A percentile compares a stretch with the other conserved stretches of the same genome.
These are phyloP conservation scores for Noctilio leporinus DNA, from an alignment of 2,113 vertebrate species.

Conservation along the genomic window DNA sequence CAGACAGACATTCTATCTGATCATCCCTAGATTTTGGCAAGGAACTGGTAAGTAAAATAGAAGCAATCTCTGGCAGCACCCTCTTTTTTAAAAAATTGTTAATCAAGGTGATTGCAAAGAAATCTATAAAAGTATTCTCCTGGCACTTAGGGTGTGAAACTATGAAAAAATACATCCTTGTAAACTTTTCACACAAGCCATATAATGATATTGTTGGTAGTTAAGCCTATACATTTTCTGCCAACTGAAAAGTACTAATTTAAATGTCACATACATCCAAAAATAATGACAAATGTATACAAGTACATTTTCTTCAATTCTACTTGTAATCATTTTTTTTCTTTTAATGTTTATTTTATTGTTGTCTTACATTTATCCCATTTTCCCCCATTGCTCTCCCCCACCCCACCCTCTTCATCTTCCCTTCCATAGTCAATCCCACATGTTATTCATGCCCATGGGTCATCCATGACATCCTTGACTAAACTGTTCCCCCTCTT, in stretches of 20 bases:
- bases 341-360: no score
- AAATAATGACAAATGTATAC: background rate
- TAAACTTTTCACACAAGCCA: background rate
- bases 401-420: no score
- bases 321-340: background rate
- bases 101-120: background rate
- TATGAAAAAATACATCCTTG: background rate
- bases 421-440: no score
- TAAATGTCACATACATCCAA: background rate
- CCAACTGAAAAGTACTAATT: background rate
- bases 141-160: background rate
- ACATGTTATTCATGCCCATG: no score
- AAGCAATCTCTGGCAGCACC: background rate
- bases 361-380: no score
- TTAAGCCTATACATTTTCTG: background rate
- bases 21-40: background rate
- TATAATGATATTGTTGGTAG: background rate
- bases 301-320: background rate
- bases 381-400: no score
- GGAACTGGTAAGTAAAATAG: background rate
- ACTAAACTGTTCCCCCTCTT: no score
- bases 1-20: background rate
- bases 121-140: constrained; percentile 7
- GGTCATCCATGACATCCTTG: no score
- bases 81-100: background rate